phyloP scores from a whole-genome alignment of 2,113 vertebrate genomes.

The Oceanites oceanicus region DNA sequence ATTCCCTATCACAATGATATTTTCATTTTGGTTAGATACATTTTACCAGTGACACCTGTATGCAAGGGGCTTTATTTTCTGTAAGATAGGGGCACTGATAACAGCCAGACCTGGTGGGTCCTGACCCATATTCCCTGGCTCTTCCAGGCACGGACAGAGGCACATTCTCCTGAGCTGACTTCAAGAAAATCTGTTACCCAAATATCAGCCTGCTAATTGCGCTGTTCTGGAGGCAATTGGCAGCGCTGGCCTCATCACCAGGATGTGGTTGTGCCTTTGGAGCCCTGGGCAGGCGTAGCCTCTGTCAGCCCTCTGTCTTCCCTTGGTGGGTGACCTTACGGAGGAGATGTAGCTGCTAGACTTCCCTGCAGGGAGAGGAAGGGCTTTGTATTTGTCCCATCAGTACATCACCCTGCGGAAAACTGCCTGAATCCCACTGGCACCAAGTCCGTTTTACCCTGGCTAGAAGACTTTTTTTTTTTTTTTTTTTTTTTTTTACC shows the following conservation, averaged over 20 bases:
- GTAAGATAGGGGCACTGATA: neutral
- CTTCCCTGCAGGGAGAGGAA: neutral
- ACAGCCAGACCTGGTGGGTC: neutral
- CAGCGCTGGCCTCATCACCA: rapidly evolving
- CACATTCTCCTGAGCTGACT: neutral
- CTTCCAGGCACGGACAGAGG: neutral
- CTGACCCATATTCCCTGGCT: neutral
- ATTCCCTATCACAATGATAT: neutral
- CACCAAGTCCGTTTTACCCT: neutral
- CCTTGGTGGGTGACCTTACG: rapidly evolving
- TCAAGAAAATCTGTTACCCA: neutral
- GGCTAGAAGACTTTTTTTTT: neutral
- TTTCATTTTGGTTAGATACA: neutral
- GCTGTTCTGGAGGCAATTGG: neutral
- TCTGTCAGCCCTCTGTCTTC: neutral
- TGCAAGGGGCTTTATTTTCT: neutral
- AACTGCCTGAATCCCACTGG: neutral
- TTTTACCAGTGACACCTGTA: neutral
- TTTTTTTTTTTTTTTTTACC: neutral
- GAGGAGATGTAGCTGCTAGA: neutral
- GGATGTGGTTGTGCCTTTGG: neutral
- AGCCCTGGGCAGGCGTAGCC: neutral
- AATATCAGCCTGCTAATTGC: neutral
- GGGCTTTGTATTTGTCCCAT: neutral
- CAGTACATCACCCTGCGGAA: neutral